Evolutionary conservation across 2,888 invertebrate species (phyloP).

Genomic region (Dynastes grantii): DNA sequence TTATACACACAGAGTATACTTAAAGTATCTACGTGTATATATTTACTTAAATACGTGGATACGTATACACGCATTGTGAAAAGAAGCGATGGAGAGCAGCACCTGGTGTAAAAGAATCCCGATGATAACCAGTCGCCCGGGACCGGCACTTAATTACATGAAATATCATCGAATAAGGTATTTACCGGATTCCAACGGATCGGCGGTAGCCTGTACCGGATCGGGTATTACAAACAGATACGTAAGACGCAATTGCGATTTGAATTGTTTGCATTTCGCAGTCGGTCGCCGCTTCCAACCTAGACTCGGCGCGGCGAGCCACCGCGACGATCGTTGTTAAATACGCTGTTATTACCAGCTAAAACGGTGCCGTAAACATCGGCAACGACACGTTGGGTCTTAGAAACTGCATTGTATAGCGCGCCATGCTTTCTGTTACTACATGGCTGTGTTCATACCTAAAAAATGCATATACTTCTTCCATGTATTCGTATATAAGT

Average conservation of each 20-base stretch:
- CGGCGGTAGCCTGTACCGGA: constrained; percentile 50
- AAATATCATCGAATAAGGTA: constrained; percentile 53
- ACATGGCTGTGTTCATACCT: neutral
- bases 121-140: constrained; percentile 43
- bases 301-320: neutral
- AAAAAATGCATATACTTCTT: no score
- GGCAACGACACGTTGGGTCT: constrained; percentile 47
- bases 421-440: neutral
- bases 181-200: constrained; percentile 55
- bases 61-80: neutral
- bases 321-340: constrained; percentile 25
- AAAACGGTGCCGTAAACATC: constrained; percentile 60
- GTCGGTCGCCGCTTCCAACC: constrained; percentile 49
- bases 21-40: constrained; percentile 16
- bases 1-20: constrained; percentile 28
- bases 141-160: constrained; percentile 54
- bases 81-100: constrained; percentile 22
- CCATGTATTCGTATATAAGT: neutral
- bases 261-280: constrained; percentile 62
- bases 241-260: constrained; percentile 61
- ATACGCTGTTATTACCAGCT: constrained; percentile 58
- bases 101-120: constrained; percentile 45
- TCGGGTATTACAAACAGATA: constrained; percentile 50
- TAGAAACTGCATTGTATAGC: neutral
- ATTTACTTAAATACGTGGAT: constrained; percentile 21